Evolutionary conservation across 2,797 vertebrate species (phyloP).

Genomic region (Rhincodon typus): DNA sequence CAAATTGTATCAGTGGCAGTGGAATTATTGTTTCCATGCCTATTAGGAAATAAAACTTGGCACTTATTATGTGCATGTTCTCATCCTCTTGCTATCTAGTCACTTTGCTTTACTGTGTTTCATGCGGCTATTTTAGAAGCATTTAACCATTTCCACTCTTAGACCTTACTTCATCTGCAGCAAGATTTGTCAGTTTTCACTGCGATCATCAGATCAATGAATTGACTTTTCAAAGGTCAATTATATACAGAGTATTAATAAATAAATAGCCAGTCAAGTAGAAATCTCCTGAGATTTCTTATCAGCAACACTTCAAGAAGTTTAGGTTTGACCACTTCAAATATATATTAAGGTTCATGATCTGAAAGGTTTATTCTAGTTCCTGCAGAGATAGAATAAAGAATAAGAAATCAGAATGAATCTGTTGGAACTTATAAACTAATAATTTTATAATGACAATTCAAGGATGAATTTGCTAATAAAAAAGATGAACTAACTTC

Average conservation of each 20-base stretch:
- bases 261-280: neutral
- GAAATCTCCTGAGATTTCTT: neutral
- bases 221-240: neutral
- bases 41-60: constrained; percentile 55
- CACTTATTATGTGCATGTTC: constrained; percentile 50
- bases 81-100: constrained; percentile 46
- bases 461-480: neutral
- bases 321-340: constrained; percentile 12
- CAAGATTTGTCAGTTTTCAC: neutral
- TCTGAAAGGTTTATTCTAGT: neutral
- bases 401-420: neutral
- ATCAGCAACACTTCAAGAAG: neutral
- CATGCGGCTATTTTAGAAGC: neutral
- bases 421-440: neutral
- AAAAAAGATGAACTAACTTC: neutral
- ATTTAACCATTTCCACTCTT: constrained; percentile 22
- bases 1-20: constrained; percentile 47
- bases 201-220: too few relatives aligned
- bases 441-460: neutral
- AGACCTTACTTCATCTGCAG: neutral
- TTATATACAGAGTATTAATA: constrained; percentile 15
- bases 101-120: constrained; percentile 45
- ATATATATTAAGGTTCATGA: neutral
- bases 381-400: neutral
- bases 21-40: constrained; percentile 51